Base-by-base conservation (phyloP, 2,888 invertebrate species). In the Ophion costatus region DNA sequence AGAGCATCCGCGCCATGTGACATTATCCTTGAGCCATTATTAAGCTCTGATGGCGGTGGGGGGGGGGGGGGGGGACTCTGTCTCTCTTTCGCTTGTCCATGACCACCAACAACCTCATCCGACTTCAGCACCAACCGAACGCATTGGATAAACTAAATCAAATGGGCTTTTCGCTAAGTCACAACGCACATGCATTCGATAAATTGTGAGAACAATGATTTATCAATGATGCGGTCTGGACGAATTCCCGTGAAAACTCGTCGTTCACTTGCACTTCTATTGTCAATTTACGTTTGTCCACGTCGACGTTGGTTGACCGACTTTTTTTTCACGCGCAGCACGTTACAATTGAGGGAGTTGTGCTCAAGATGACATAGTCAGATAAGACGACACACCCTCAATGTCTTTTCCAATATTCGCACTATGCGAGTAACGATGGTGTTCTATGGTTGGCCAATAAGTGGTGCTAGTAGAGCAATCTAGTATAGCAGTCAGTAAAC, bases 11-110 rank as follows among this genome's bases (percentile, higher is more conserved):
- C 64, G 71, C 22, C 73, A 79, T 59, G 17, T 88, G 88, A 89
- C 84, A 87, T 88, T 88, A 87, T 86, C 79, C 83, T 73, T 71
- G 75, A 45, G 75, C 61, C 80, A 75, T 79, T 84, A 84, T 81
- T 78, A 71, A 14, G 24, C 3, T 29, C 51, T 51, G 17, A 57
- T 69, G 59, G 20, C 42, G 24, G 73, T 56, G 9, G 38, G 9
- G 42, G 20, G 59, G 24, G 73, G 61, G 9, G 38, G 9, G 42
- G 9, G 42, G 63, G 17, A 64, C 57, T 56, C 6, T 66, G 14
- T 17, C 20, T 69, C 57, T 51, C 17, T 63, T 20, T n/a, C 20
- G n/a, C 10, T 61, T 10, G 45, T 33, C 51, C 11, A 59, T 71
- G 66, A 80, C 75, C 64, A 69, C 10, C 67, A 77, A 74, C 57